Evolutionary conservation across 2,888 invertebrate species (phyloP), one percentile per base, ranked within the genome.

Genomic region (Diarsia brunnea): DNA sequence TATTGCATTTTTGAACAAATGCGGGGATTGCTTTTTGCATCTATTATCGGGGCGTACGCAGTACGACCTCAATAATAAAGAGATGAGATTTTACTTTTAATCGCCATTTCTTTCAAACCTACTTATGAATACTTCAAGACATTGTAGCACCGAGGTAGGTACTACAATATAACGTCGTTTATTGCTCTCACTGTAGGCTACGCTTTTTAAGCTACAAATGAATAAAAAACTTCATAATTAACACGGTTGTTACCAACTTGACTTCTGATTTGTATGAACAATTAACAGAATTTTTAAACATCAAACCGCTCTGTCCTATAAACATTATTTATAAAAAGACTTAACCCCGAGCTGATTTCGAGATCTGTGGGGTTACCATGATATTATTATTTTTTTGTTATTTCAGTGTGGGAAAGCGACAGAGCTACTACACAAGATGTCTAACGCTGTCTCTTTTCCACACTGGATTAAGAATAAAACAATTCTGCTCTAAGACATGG

Each of bases 1-100:
- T 90, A 92, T 92, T 93, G 95, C 95, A 95, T 95, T 95, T 91
- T 95, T 95, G 94, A 95, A 95, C 95, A 95, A 95, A 95, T 95
- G 95, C 95, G 93, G 92, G 89, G 91, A 89, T 90, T 90, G 43
- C 63, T 16, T 63, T 43, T 43, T 43, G 90, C 90, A 90, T 90
- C 84, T 90, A 88, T 90, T 88, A 94, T 93, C 90, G 90, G 88
- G 91, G 88, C 89, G 75, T 80, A 53, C 27, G 27, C 24, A 19
- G 45, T 65, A 65, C 61, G 81, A 88, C 90, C 93, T 88, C 93
- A 93, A 94, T 91, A 86, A 92, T 91, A 72, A 21, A 49, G 75
- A 55, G 64, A 70, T 81, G 75, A 66, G 67, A 84, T 70, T 81
- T 82, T 81, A 84, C 53, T 31, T 76, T 75, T 51, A 75, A 70